These are phyloP conservation scores for Drosophila elegans DNA, from an alignment of 1,140 invertebrate genomes.

Conservation along the genomic window DNA sequence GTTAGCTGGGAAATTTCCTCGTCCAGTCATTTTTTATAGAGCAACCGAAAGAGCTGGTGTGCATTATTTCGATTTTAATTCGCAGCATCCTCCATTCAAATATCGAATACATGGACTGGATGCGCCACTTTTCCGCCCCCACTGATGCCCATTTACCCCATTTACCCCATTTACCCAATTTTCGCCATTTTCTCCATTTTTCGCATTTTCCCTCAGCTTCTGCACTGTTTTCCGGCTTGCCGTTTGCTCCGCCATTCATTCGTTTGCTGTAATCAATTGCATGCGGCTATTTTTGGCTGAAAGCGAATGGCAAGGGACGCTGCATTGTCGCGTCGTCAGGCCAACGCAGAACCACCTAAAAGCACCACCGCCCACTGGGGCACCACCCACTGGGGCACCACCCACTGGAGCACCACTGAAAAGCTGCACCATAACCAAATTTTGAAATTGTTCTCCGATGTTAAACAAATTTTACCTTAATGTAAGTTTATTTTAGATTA, in stretches of 20 bases:
- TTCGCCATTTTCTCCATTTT: neutral
- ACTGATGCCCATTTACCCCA: neutral
- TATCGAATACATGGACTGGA: constrained; percentile 1
- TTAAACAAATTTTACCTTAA: too few relatives aligned
- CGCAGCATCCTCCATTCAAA: constrained; percentile 21
- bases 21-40: neutral
- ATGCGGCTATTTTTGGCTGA: constrained; percentile 36
- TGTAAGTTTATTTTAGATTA: too few relatives aligned
- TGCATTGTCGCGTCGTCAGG: constrained; percentile 34
- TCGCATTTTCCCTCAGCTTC: constrained; percentile 12
- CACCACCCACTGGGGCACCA: neutral
- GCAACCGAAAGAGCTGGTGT: constrained; percentile 5
- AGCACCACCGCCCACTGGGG: neutral
- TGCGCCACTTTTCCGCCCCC: neutral
- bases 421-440: too few relatives aligned
- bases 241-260: constrained; percentile 37
- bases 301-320: constrained; percentile 15
- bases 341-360: constrained; percentile 8
- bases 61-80: constrained; percentile 42
- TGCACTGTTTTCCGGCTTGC: constrained; percentile 29
- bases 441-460: too few relatives aligned
- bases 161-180: neutral
- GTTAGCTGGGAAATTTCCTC: neutral
- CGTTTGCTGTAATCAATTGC: constrained; percentile 42
- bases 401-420: too few relatives aligned